Evolutionary conservation across 2,113 vertebrate genomes (phyloP).

Genomic region (Sinocyclocheilus anshuiensis): DNA sequence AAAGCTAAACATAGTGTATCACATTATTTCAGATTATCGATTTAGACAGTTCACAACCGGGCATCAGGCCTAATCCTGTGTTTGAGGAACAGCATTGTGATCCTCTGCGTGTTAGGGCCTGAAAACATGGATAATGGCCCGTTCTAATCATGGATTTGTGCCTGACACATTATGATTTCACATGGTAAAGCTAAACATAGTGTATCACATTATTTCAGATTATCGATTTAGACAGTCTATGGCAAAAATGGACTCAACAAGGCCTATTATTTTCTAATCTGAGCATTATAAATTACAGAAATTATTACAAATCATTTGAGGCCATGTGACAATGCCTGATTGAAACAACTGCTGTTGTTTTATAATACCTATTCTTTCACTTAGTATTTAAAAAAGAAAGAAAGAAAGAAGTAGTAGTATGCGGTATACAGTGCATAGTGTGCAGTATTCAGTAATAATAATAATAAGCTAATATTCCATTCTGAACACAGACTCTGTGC

Average conservation of each 20-base stretch:
- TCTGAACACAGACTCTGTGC: neutral
- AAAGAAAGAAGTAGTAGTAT: neutral
- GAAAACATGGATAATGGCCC: neutral
- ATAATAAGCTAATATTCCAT: neutral
- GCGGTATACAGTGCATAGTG: neutral
- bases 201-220: neutral
- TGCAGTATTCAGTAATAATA: neutral
- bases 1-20: neutral
- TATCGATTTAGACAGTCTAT: neutral
- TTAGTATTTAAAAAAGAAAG: neutral
- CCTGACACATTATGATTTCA: neutral
- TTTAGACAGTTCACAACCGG: too few species aligned
- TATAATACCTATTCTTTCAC: neutral
- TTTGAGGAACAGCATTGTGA: neutral
- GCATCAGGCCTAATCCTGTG: constrained; percentile 15
- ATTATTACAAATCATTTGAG: neutral
- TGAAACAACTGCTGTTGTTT: neutral
- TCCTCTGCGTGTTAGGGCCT: neutral
- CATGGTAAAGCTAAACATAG: neutral
- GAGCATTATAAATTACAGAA: neutral
- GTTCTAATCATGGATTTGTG: neutral
- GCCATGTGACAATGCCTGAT: neutral
- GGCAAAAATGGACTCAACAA: neutral
- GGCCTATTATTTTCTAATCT: neutral
- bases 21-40: neutral